Conservation (phyloP, 2,113 vertebrate genomes). For the Benitochromis conjunctus region DNA sequence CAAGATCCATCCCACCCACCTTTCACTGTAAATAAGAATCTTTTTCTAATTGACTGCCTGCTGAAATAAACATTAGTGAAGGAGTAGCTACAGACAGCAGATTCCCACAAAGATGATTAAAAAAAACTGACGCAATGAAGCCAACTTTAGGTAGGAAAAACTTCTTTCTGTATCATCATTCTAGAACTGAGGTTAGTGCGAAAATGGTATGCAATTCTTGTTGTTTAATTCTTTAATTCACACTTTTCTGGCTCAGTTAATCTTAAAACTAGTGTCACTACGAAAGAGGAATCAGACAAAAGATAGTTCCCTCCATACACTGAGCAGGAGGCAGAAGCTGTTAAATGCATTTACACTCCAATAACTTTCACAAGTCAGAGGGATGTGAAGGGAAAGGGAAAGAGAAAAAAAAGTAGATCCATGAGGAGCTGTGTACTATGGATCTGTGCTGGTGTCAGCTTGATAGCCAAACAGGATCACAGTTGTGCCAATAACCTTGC, state of each 20-base stretch:
- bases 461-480: conserved; percentile 57
- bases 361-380: conserved; percentile 68
- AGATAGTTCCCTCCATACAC: conserved; percentile 15
- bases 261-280: background rate
- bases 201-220: background rate
- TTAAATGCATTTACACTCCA: conserved; percentile 68
- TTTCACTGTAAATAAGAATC: conserved; percentile 15
- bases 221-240: background rate
- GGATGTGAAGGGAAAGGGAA: conserved; percentile 7
- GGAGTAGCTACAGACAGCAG: background rate
- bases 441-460: conserved; percentile 56
- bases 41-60: conserved; percentile 1
- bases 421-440: conserved; percentile 63
- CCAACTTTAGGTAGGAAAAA: background rate
- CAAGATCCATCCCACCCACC: conserved; percentile 24
- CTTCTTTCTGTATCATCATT: background rate
- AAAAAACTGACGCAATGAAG: background rate
- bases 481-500: conserved; percentile 63
- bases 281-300: conserved; percentile 37
- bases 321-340: conserved; percentile 50
- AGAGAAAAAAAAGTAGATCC: conserved; percentile 35
- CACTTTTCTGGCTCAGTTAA: background rate
- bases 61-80: background rate
- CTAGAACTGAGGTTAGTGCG: background rate
- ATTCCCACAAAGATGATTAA: background rate